Percentiles rank a stretch among this genome's conserved stretches.
These are phyloP conservation scores for Chanos chanos DNA, from an alignment of 2,797 vertebrate genomes.

Conservation along the genomic window DNA sequence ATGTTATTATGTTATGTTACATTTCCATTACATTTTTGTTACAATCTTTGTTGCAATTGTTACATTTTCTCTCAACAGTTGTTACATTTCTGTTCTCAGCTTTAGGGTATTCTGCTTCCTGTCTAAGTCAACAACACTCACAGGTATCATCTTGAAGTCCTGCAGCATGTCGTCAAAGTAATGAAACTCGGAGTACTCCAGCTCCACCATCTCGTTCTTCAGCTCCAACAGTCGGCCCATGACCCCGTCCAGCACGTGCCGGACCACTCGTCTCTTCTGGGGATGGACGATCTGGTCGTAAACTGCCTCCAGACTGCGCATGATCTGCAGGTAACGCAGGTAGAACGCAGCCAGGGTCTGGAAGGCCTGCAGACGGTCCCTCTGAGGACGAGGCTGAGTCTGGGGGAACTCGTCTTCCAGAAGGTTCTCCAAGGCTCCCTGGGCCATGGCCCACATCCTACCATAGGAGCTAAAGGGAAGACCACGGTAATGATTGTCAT, in stretches of 20 bases:
- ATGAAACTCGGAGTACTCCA: conserved; percentile 79
- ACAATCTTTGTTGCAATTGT: no score
- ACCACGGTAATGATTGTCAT: neutral
- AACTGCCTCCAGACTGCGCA: conserved; percentile 64
- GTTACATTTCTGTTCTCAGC: neutral
- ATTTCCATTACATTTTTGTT: no score
- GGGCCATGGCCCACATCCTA: conserved; percentile 74
- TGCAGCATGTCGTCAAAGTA: conserved; percentile 71
- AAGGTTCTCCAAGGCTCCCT: conserved; percentile 66
- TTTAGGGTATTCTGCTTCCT: neutral
- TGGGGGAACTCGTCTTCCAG: conserved; percentile 67
- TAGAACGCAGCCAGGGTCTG: conserved; percentile 72
- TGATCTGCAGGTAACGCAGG: conserved; percentile 76
- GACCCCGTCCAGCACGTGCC: conserved; percentile 68
- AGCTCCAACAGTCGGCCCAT: conserved; percentile 82
- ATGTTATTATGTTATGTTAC: no score
- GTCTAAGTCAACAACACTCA: conserved; percentile 53
- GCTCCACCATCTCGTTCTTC: conserved; percentile 79
- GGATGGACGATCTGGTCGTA: conserved; percentile 71
- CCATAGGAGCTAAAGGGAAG: conserved; percentile 64
- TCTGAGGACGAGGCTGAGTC: conserved; percentile 52
- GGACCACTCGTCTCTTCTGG: conserved; percentile 72
- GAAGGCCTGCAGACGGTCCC: conserved; percentile 56
- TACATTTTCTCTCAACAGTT: no score
- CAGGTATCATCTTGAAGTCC: conserved; percentile 74